Evolutionary conservation across 2,113 vertebrate genomes (phyloP), one percentile per base, ranked within the genome.

Genomic region (Grus americana): DNA sequence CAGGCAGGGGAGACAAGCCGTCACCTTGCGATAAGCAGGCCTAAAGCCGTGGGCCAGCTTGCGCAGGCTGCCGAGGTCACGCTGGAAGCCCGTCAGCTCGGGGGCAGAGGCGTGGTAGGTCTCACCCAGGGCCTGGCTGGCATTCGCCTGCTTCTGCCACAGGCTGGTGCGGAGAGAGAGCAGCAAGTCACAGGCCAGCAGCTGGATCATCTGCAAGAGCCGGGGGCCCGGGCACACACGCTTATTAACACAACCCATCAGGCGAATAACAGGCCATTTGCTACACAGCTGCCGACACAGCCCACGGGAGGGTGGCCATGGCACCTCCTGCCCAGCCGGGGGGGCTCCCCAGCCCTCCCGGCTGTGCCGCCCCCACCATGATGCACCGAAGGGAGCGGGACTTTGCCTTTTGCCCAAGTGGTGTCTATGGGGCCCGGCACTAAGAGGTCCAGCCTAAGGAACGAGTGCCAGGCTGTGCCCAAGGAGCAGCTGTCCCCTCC

Each of bases 11-110:
- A 73, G 18, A 6, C 0, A 24, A 62, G 46, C 7, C 11, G 4
- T 96, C 94, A 99, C 99, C 99, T 99, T 99, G 97, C 98, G 99
- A 55, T 99, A 99, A 2, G 99, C 99, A 5, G 98, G 98, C 88
- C 99, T 98, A 98, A 99, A 99, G 95, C 98, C 97, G 63, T 99
- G 99, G 7, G 99, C 99, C 89, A 99, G 98, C 92, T 98, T 99
- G 86, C 99, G 98, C 72, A 99, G 98, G 38, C 99, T 99, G 90
- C 99, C 99, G 11, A 99, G 99, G 97, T 99, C 99, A 1, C 99
- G 98, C 96, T 99, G 99, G 98, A 99, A 99, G 84, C 99, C 99
- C 0, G 99, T 98, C 95, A 99, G 96, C 95, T 99, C 99, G 0
- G 98, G 96, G 8, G 98, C 98, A 0, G 99, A 99, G 5, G 99